Conservation (phyloP, 1,140 invertebrate genomes). For the Plectus sambesii region DNA sequence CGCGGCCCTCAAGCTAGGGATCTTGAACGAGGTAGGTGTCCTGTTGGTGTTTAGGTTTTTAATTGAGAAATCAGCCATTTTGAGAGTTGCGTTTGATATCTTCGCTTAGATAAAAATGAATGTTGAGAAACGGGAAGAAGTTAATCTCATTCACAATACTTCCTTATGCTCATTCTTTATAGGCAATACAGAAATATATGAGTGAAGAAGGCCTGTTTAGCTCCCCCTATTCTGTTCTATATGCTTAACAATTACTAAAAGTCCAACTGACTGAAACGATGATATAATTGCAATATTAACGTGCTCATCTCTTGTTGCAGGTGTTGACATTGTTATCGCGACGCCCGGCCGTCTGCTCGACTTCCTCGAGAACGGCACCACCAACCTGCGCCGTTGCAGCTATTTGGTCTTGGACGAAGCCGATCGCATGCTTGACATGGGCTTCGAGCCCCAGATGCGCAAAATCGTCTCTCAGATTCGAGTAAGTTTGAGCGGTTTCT, state of each 20-base stretch:
- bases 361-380: slow-evolving; percentile 74
- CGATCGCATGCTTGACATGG: slow-evolving; percentile 96
- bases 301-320: slow-evolving; percentile 35
- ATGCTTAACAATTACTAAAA: too few relatives aligned
- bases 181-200: too few relatives aligned
- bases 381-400: slow-evolving; percentile 71
- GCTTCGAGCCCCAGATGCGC: slow-evolving; percentile 90
- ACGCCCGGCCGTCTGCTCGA: slow-evolving; percentile 88
- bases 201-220: too few relatives aligned
- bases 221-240: too few relatives aligned
- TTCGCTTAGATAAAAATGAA: slow-evolving; percentile 2
- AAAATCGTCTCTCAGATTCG: slow-evolving; percentile 88
- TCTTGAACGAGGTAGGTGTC: slow-evolving; percentile 82
- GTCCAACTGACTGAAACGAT: not conserved
- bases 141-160: too few relatives aligned
- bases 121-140: too few relatives aligned
- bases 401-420: slow-evolving; percentile 92
- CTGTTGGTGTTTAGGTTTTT: slow-evolving; percentile 38
- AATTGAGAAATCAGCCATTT: slow-evolving; percentile 5
- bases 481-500: slow-evolving; percentile 47
- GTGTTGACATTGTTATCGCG: slow-evolving; percentile 50
- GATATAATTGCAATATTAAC: not conserved
- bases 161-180: too few relatives aligned
- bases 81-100: not conserved
- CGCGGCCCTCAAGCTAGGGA: slow-evolving; percentile 72